Conservation (phyloP, 2,797 vertebrate species). For the Toxotes lorentzi region DNA sequence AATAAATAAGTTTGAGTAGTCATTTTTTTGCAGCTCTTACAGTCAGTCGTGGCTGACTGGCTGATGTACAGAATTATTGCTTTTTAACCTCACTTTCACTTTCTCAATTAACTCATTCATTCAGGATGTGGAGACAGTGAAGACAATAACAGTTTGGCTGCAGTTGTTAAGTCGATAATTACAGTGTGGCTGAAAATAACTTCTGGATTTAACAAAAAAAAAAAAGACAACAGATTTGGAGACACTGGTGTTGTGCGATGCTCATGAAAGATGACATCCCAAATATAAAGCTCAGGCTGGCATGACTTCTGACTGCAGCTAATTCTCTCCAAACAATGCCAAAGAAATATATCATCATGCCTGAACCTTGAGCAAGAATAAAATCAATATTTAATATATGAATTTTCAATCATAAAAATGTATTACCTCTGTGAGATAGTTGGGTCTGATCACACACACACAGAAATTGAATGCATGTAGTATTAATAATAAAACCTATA, state of each 20-base stretch:
- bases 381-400: neutral
- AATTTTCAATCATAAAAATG: neutral
- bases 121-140: neutral
- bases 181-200: neutral
- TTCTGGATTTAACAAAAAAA: no score
- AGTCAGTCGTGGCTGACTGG: neutral
- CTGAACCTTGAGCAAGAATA: neutral
- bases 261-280: neutral
- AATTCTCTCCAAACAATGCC: neutral
- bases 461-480: neutral
- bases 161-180: conserved; percentile 3
- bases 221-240: neutral
- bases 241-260: neutral
- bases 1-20: neutral
- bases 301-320: neutral
- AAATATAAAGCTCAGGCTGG: neutral
- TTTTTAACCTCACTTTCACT: neutral
- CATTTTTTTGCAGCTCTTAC: neutral
- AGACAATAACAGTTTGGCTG: neutral
- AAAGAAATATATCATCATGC: neutral
- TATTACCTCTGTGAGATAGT: neutral
- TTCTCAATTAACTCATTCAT: conserved; percentile 6
- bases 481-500: neutral
- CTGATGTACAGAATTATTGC: neutral
- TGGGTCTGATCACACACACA: no score